Conservation (phyloP, 2,113 vertebrate genomes). For the Equus quagga region DNA sequence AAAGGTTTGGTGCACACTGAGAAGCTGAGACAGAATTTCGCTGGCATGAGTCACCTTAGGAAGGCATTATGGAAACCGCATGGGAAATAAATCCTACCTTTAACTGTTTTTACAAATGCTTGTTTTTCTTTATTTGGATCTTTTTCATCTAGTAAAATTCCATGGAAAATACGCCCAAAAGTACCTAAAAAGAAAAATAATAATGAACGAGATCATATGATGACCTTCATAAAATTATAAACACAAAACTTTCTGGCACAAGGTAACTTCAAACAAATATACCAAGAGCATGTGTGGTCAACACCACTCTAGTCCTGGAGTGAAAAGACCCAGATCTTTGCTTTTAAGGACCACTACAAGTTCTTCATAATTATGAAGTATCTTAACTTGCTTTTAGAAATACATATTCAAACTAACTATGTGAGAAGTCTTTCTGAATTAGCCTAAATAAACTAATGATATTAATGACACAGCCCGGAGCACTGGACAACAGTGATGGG, state of each 20-base stretch:
- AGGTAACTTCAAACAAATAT: slow-evolving; percentile 1
- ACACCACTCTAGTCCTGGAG: not conserved
- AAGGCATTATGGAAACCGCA: slow-evolving; percentile 7
- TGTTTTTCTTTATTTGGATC: slow-evolving; percentile 97
- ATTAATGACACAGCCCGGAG: not conserved
- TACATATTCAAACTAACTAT: not conserved
- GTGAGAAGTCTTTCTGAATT: slow-evolving; percentile 20
- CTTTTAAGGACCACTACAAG: not conserved
- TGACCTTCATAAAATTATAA: not conserved
- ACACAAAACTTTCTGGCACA: slow-evolving; percentile 14
- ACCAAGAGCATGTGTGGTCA: not conserved
- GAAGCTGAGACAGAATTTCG: not conserved
- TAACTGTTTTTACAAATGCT: slow-evolving; percentile 98
- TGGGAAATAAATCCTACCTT: slow-evolving; percentile 89
- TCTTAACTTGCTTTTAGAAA: slow-evolving; percentile 23
- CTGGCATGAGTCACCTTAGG: not conserved
- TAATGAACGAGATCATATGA: slow-evolving; percentile 35
- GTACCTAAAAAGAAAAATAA: slow-evolving; percentile 91
- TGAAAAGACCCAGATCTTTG: not conserved
- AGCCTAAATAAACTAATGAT: slow-evolving; percentile 38
- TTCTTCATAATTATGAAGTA: slow-evolving; percentile 4
- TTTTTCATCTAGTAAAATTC: slow-evolving; percentile 97
- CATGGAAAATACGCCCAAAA: slow-evolving; percentile 98
- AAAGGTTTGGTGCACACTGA: not conserved
- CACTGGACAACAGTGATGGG: not conserved